These are phyloP conservation scores for Chinchilla lanigera DNA, from an alignment of 2,113 vertebrate genomes.

Conservation along the genomic window DNA sequence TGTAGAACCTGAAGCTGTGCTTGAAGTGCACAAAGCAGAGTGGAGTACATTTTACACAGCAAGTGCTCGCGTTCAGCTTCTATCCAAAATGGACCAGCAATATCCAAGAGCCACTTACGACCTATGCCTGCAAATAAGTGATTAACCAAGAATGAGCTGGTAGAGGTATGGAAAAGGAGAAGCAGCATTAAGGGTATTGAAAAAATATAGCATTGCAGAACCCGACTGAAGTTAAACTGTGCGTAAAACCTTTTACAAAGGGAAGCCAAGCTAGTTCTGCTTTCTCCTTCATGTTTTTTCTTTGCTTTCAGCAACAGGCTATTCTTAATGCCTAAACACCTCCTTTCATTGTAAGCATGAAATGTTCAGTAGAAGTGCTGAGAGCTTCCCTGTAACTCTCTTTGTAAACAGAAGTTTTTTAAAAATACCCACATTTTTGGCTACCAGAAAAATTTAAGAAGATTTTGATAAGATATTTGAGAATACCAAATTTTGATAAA, in stretches of 20 bases:
- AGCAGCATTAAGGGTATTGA: neutral
- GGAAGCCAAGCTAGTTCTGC: neutral
- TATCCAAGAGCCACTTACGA: neutral
- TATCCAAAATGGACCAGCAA: slow-evolving; percentile 9
- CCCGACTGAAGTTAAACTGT: neutral
- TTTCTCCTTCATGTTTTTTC: neutral
- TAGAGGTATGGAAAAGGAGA: neutral
- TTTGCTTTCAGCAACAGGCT: neutral
- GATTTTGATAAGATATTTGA: neutral
- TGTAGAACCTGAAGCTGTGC: neutral
- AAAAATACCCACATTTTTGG: neutral
- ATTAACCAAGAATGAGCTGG: neutral
- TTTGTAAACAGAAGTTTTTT: neutral
- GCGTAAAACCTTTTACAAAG: neutral
- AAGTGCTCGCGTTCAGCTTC: neutral
- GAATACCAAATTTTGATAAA: neutral
- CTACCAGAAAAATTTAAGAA: neutral
- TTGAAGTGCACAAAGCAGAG: neutral
- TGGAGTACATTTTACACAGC: neutral
- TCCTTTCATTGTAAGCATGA: neutral
- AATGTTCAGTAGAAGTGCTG: neutral
- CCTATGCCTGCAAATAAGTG: slow-evolving; percentile 20
- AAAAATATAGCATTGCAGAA: neutral
- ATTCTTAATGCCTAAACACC: slow-evolving; percentile 5
- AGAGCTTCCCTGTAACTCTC: neutral